A percentile compares a stretch with the other conserved stretches of the same genome.
phyloP scores from a whole-genome alignment of 2,113 vertebrate species.

The Etheostoma spectabile region DNA sequence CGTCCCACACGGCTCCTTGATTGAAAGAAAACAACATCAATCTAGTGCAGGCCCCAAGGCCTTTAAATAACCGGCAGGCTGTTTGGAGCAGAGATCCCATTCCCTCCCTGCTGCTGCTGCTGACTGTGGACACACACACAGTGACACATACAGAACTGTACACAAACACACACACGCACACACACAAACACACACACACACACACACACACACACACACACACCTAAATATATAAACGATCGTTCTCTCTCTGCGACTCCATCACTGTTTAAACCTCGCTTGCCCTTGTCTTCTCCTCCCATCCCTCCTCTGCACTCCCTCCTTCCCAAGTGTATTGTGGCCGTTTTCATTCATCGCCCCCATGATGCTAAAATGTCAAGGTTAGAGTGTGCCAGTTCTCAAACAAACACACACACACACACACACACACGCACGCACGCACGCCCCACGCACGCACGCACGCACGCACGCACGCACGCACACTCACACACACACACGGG shows the following conservation, averaged over 20 bases:
- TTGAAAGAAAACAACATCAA: slow-evolving; percentile 85
- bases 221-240: slow-evolving; percentile 4
- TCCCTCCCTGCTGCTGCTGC: slow-evolving; percentile 40
- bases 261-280: slow-evolving; percentile 23
- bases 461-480: slow-evolving; percentile 5
- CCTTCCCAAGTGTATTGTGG: slow-evolving; percentile 56
- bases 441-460: slow-evolving; percentile 13
- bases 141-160: slow-evolving; percentile 2
- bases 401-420: neutral
- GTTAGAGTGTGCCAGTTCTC: slow-evolving; percentile 70
- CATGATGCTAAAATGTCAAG: slow-evolving; percentile 74
- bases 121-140: slow-evolving; percentile 25
- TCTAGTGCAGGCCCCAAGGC: slow-evolving; percentile 70
- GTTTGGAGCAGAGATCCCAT: slow-evolving; percentile 53
- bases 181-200: neutral
- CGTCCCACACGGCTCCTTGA: slow-evolving; percentile 76
- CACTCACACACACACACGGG: slow-evolving; percentile 45
- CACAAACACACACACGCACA: slow-evolving; percentile 9
- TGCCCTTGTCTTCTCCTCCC: slow-evolving; percentile 4
- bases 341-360: slow-evolving; percentile 74
- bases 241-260: slow-evolving; percentile 11
- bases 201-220: neutral
- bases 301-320: neutral
- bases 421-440: slow-evolving; percentile 31
- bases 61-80: slow-evolving; percentile 76